Percentiles rank a stretch among this genome's conserved stretches.
phyloP scores from a whole-genome alignment of 2,797 vertebrate genomes.

The Myiotriccus ornatus region DNA sequence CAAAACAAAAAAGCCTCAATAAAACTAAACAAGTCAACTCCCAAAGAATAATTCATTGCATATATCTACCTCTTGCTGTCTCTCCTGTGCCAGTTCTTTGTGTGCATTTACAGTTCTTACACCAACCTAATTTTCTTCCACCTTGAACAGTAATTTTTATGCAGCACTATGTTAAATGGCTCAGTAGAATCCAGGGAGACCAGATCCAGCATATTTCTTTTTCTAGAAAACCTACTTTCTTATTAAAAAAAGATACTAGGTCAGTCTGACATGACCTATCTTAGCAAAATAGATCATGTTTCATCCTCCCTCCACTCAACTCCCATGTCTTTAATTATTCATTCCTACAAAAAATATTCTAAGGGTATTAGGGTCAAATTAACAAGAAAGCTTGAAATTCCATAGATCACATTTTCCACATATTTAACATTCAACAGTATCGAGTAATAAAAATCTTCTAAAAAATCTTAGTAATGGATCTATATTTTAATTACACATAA shows the following conservation, averaged over 20 bases:
- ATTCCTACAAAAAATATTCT: neutral
- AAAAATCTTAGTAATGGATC: neutral
- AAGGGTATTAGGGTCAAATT: neutral
- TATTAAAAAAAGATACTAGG: slow-evolving; percentile 45
- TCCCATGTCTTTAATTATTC: slow-evolving; percentile 3
- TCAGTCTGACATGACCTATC: slow-evolving; percentile 28
- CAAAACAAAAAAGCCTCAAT: neutral
- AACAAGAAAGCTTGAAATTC: neutral
- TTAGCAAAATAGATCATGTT: neutral
- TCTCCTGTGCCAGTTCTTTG: neutral
- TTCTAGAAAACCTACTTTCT: slow-evolving; percentile 48
- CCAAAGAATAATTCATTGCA: neutral
- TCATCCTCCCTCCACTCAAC: neutral
- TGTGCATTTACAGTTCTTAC: neutral
- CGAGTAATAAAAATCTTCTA: neutral
- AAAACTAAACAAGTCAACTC: neutral
- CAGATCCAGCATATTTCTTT: slow-evolving; percentile 1
- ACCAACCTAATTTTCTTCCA: neutral
- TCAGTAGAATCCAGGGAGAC: slow-evolving; percentile 27
- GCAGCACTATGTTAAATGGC: neutral
- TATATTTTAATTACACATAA: neutral
- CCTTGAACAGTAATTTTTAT: neutral
- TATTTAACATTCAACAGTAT: neutral
- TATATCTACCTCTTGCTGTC: neutral
- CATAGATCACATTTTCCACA: neutral